Conservation (phyloP, 1,140 invertebrate genomes). For the Tribolium castaneum region DNA sequence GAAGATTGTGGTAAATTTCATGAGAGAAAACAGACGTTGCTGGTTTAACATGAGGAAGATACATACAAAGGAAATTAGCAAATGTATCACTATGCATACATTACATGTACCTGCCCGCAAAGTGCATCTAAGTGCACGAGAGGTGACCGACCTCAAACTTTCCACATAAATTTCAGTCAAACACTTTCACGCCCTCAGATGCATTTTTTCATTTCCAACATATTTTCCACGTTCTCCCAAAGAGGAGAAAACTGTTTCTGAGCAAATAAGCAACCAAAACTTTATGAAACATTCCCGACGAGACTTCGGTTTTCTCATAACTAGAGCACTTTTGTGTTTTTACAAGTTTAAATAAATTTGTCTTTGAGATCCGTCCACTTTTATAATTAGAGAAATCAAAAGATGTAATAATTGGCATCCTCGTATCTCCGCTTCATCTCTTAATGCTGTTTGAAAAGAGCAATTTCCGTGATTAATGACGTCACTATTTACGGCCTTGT, state of each 20-base stretch:
- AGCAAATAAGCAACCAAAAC: too few species aligned
- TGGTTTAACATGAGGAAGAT: not conserved
- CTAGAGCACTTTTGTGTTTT: too few species aligned
- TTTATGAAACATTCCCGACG: too few species aligned
- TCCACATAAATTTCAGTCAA: not conserved
- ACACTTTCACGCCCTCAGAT: not conserved
- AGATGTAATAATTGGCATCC: constrained; percentile 16
- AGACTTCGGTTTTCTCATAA: too few species aligned
- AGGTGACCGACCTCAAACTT: not conserved
- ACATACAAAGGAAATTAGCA: constrained; percentile 15
- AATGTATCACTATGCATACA: not conserved
- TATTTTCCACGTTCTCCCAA: too few species aligned
- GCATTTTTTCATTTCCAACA: too few species aligned
- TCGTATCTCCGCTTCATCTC: constrained; percentile 3
- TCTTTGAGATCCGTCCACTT: not conserved
- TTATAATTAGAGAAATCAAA: constrained; percentile 13
- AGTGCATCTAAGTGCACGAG: not conserved
- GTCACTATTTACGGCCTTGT: not conserved
- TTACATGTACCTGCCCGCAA: not conserved
- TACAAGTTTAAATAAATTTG: too few species aligned
- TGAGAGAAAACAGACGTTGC: constrained; percentile 35
- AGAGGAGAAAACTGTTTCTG: too few species aligned
- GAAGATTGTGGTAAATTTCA: constrained; percentile 31
- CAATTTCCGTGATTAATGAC: constrained; percentile 13
- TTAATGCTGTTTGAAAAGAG: constrained; percentile 15